Evolutionary conservation across 2,113 vertebrate genomes (phyloP), one percentile per base, ranked within the genome.

Genomic region (Cyanoramphus novaezelandiae): DNA sequence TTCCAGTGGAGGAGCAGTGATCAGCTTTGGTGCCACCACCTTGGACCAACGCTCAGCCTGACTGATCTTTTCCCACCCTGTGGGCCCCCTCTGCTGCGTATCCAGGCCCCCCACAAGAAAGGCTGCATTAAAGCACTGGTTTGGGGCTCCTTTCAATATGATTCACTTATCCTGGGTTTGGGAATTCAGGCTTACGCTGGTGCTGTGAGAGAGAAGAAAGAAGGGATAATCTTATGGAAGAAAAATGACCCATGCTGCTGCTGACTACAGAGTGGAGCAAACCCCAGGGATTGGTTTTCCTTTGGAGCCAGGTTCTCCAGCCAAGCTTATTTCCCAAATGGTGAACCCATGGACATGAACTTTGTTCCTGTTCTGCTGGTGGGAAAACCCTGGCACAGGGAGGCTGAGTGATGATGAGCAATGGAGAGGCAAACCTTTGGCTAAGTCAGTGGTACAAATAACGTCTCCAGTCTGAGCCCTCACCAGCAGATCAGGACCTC

Each of bases 401-500:
- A 82, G 28, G 28, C 43, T 39, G 62, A 43, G 16, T 44, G 49
- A 35, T 18, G 2, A 0, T 17, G 41, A 77, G 18, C 3, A 1
- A 17, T 1, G 10, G 46, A 64, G 76, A 74, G n/a, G 29, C 21
- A 83, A 74, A 77, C 3, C 27, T 92, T 68, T 77, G 69, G 13
- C 69, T 78, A 76, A 75, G 43, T 21, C 44, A 31, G 7, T 68
- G 74, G n/a, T 31, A 79, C 29, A 53, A 76, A 41, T 43, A 71
- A 31, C 0, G 0, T 52, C 69, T 88, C 1, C 0, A 68, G n/a
- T 19, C 47, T 60, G 52, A 79, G 59, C 43, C 47, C 44, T 79
- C 64, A 70, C 31, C 57, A 72, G 39, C 52, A 79, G 89, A 93
- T 82, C 74, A 76, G 92, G 95, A 68, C 53, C 80, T 91, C 74